Conservation (phyloP, 1,140 invertebrate genomes). For the Bradynema listronoti region DNA sequence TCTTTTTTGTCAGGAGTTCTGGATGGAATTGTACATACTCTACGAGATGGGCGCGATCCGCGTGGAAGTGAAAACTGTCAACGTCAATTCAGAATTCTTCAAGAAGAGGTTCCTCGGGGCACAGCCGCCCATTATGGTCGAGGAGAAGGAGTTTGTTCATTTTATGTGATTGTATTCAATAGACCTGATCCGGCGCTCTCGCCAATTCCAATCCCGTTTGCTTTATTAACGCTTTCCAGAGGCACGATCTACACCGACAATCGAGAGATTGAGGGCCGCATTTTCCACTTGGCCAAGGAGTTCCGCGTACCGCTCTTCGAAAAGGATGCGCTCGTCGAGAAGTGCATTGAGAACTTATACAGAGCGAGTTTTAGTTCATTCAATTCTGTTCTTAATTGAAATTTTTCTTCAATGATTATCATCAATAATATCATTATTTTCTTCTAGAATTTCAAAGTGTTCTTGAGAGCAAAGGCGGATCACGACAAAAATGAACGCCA, state of each 20-base stretch:
- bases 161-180: background rate
- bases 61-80: constrained; percentile 55
- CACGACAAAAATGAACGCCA: constrained; percentile 51
- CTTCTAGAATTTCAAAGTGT: constrained; percentile 59
- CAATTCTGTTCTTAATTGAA: too few species aligned
- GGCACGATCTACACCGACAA: constrained; percentile 50
- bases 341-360: constrained; percentile 60
- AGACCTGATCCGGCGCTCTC: background rate
- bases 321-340: constrained; percentile 54
- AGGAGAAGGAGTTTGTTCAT: constrained; percentile 21
- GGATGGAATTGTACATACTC: constrained; percentile 80
- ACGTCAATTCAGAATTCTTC: constrained; percentile 57
- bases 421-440: too few species aligned
- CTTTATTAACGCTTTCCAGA: constrained; percentile 33
- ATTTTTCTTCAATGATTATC: too few species aligned
- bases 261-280: constrained; percentile 55
- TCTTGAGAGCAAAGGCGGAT: constrained; percentile 52
- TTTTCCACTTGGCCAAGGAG: constrained; percentile 56
- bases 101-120: constrained; percentile 55
- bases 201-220: too few species aligned
- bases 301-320: constrained; percentile 54
- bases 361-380: constrained; percentile 49
- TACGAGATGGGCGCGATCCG: constrained; percentile 55
- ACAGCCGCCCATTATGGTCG: constrained; percentile 55
- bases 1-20: constrained; percentile 93